Evolutionary conservation across 2,113 vertebrate species (phyloP), one percentile per base, ranked within the genome.

Genomic region (Seriola rivoliana): DNA sequence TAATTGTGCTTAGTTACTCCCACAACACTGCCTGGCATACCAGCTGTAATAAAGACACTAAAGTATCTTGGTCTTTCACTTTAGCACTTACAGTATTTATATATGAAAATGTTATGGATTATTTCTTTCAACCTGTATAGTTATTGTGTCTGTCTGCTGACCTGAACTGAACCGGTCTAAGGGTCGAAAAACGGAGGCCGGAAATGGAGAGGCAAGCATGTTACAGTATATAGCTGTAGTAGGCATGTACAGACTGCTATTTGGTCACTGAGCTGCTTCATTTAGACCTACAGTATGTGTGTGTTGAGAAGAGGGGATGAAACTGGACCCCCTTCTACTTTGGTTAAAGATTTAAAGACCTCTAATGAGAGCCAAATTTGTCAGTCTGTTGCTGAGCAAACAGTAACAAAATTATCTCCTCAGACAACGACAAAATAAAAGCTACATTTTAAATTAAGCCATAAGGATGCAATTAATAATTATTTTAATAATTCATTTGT

Each of bases 231-330:
- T 80, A 8, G 52, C 25, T 1, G 14, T 13, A 50, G 14, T 13
- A 50, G 64, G 19, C 29, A 57, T 70, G 32, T 29, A 71, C 52
- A 75, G 32, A 50, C 32, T 60, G 68, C 42, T 70, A 50, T 66
- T 70, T 38, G 5, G 38, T 63, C 32, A 29, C 42, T 42, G 36
- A 50, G 67, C 50, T 52, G 78, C 66, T 81, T 59, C 64, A 77
- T 83, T 67, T 78, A 71, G 63, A 82, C 14, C 1, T 10, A 29
- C 58, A 62, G 13, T 52, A 48, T 59, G 2, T 58, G n/a, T 46
- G 17, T 23, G 50, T 42, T 62, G 21, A 75, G 23, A 69, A 19
- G 64, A 46, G 13, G 4, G 0, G 8, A 19, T 59, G 64, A 54
- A 71, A 63, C 38, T 19, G 42, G 38, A 64, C 21, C 25, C n/a